A percentile compares a stretch with the other conserved stretches of the same genome.
Evolutionary conservation across 2,797 vertebrate species (phyloP).

Genomic region (Urophycis tenuis): DNA sequence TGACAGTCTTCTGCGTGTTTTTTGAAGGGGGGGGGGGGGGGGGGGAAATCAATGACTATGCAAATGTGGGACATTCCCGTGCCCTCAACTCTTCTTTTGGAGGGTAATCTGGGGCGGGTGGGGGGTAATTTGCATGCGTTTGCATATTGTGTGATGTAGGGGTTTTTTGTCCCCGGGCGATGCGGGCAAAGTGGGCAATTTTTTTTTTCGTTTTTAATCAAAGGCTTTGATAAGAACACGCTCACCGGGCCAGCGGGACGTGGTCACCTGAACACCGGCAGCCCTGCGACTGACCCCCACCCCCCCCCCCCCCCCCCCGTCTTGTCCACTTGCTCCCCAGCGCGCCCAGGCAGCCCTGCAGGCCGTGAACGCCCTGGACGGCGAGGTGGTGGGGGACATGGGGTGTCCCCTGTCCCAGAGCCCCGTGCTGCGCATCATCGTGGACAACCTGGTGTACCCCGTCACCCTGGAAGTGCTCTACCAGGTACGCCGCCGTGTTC

Average conservation of each 20-base stretch:
- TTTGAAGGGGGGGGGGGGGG: no score
- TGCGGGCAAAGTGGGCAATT: neutral
- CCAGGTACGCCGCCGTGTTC: slow-evolving; percentile 88
- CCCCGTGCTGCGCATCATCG: slow-evolving; percentile 92
- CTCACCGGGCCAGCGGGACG: neutral
- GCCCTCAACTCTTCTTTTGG: neutral
- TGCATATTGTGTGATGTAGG: neutral
- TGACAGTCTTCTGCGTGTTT: neutral
- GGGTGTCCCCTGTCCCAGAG: slow-evolving; percentile 75
- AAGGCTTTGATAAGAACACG: neutral
- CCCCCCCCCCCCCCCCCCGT: no score
- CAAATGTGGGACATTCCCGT: neutral
- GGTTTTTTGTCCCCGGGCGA: neutral
- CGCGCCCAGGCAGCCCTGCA: slow-evolving; percentile 93
- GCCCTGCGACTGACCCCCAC: no score
- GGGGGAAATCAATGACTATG: neutral
- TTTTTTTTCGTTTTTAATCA: neutral
- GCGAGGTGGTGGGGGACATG: slow-evolving; percentile 74
- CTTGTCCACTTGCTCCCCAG: slow-evolving; percentile 53
- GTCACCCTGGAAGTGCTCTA: slow-evolving; percentile 95
- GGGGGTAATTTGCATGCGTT: neutral
- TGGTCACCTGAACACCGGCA: neutral
- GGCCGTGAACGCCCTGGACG: slow-evolving; percentile 88
- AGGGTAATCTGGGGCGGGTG: neutral
- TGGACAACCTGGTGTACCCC: slow-evolving; percentile 97